A percentile compares a stretch with the other conserved stretches of the same genome.
These are phyloP conservation scores for Plestiodon gilberti DNA, from an alignment of 2,113 vertebrate genomes.

Conservation along the genomic window DNA sequence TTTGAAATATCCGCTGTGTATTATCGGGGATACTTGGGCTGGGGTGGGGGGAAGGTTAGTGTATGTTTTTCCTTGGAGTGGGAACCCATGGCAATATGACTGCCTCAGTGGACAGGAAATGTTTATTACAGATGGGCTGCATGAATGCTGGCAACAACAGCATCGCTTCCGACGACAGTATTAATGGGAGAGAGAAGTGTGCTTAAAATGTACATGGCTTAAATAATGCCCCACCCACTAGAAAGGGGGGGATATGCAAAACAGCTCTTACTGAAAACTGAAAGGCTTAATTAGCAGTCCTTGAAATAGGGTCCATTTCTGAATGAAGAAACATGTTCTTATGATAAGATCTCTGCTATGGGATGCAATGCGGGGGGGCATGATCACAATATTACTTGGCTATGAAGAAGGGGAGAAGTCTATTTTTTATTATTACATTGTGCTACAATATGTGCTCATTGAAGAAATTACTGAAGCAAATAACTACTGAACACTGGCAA, in stretches of 20 bases:
- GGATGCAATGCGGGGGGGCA: slow-evolving; percentile 39
- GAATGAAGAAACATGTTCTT: slow-evolving; percentile 20
- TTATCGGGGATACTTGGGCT: background rate
- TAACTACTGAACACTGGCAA: slow-evolving; percentile 21
- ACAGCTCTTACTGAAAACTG: slow-evolving; percentile 21
- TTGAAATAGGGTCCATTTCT: slow-evolving; percentile 10
- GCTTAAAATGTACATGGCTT: slow-evolving; percentile 46
- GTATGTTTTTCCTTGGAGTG: slow-evolving; percentile 55
- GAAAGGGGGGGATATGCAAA: slow-evolving; percentile 36
- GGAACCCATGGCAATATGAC: slow-evolving; percentile 35
- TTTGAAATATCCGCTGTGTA: slow-evolving; percentile 48
- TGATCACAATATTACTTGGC: background rate
- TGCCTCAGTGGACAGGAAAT: background rate
- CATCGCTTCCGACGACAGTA: slow-evolving; percentile 28
- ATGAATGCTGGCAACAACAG: slow-evolving; percentile 40
- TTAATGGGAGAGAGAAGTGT: slow-evolving; percentile 50
- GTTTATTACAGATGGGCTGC: slow-evolving; percentile 7
- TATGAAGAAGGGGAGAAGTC: slow-evolving; percentile 17
- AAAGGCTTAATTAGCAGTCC: slow-evolving; percentile 42
- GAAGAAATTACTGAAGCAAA: slow-evolving; percentile 16
- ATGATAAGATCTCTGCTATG: background rate
- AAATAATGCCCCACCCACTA: slow-evolving; percentile 12
- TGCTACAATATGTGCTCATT: slow-evolving; percentile 35
- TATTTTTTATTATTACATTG: slow-evolving; percentile 43
- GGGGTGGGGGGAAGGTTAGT: slow-evolving; percentile 30